Conservation (phyloP, 2,113 vertebrate species). For the Mystacornis crossleyi region DNA sequence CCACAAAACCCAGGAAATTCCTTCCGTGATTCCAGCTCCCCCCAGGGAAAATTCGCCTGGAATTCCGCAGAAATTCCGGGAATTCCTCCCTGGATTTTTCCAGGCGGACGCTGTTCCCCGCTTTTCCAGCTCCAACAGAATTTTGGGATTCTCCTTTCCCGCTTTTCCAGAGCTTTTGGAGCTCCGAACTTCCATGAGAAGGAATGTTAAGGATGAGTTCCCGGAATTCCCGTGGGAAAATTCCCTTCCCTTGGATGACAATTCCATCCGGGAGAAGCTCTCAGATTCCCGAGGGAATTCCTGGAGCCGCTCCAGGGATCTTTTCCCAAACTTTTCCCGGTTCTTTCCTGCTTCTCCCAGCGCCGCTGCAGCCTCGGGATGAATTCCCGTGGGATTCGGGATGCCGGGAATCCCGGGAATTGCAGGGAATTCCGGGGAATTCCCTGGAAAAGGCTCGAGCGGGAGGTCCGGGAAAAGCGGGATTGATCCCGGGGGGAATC, state of each 20-base stretch:
- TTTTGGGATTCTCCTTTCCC: background rate
- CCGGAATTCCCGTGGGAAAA: background rate
- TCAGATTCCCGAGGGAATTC: background rate
- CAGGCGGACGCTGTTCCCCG: background rate
- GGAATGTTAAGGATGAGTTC: background rate
- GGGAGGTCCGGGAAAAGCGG: background rate
- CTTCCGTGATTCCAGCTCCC: background rate
- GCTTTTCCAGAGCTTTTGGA: background rate
- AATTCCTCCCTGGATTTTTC: background rate
- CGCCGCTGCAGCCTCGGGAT: background rate
- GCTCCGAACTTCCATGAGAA: background rate
- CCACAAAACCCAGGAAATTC: background rate
- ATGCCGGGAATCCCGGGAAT: background rate
- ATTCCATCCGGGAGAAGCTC: background rate
- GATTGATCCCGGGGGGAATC: background rate
- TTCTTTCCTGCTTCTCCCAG: background rate
- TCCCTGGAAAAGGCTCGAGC: background rate
- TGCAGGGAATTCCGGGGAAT: background rate
- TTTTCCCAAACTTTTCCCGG: background rate
- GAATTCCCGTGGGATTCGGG: background rate
- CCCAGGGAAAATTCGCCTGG: background rate
- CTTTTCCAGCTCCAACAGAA: background rate
- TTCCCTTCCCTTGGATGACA: background rate
- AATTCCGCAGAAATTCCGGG: background rate
- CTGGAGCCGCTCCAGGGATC: background rate